Evolutionary conservation across 2,888 invertebrate species (phyloP).

Genomic region (Polymixis lichenea): DNA sequence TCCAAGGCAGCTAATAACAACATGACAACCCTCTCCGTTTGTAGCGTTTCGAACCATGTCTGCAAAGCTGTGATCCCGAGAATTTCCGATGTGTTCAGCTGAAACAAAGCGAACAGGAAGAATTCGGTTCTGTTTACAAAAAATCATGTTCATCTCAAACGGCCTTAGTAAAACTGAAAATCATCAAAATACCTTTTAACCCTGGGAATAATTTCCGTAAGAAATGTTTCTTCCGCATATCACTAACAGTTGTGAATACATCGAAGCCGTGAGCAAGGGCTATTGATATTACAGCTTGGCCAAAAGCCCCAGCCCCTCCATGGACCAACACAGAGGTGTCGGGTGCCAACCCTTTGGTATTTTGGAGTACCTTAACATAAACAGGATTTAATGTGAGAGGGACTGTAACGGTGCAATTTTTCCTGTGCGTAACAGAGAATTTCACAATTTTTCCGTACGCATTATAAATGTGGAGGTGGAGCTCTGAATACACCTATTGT

Average conservation of each 20-base stretch:
- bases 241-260: slow-evolving; percentile 76
- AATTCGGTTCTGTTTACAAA: not conserved
- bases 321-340: slow-evolving; percentile 39
- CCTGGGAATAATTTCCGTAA: slow-evolving; percentile 71
- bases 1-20: slow-evolving; percentile 73
- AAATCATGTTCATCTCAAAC: not conserved
- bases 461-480: not conserved
- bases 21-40: slow-evolving; percentile 68
- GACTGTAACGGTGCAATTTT: too few species aligned
- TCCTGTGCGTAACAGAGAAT: too few species aligned
- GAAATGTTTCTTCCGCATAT: slow-evolving; percentile 70
- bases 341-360: rapidly evolving
- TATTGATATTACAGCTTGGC: slow-evolving; percentile 74
- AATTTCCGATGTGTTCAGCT: slow-evolving; percentile 79
- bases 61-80: slow-evolving; percentile 72
- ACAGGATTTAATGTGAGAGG: not conserved
- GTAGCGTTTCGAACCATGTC: slow-evolving; percentile 57
- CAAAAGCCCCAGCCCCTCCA: slow-evolving; percentile 63
- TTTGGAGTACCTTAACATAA: slow-evolving; percentile 42
- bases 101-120: slow-evolving; percentile 46
- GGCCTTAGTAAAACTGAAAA: not conserved
- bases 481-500: too few species aligned
- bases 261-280: slow-evolving; percentile 63
- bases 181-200: slow-evolving; percentile 42
- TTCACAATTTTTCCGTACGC: not conserved